These are phyloP conservation scores for Oreochromis spilurus DNA, from an alignment of 2,113 vertebrate species.

Conservation along the genomic window DNA sequence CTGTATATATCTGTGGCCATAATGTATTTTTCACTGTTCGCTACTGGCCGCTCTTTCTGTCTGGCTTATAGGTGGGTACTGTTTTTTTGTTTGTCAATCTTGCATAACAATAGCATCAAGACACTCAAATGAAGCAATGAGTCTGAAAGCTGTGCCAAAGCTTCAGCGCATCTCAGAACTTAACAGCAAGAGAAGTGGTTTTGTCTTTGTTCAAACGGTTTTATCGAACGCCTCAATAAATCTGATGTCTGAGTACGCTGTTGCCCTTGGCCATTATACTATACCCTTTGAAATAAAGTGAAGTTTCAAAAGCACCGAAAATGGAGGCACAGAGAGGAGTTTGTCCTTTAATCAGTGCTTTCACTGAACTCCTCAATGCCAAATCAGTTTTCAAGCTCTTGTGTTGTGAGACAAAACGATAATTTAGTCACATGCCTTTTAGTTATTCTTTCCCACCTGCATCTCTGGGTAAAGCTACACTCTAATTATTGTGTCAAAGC, in stretches of 20 bases:
- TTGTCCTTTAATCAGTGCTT: conserved; percentile 52
- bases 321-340: conserved; percentile 26
- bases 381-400: conserved; percentile 23
- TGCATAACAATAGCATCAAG: not conserved
- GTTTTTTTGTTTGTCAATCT: not conserved
- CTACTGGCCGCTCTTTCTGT: not conserved
- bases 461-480: not conserved
- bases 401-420: conserved; percentile 34
- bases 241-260: conserved; percentile 37
- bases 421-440: conserved; percentile 42
- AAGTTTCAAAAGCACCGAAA: conserved; percentile 48
- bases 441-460: conserved; percentile 17
- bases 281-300: conserved; percentile 43
- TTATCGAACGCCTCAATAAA: conserved; percentile 39
- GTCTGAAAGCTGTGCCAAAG: conserved; percentile 24
- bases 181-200: conserved; percentile 32
- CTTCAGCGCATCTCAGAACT: conserved; percentile 19
- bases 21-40: not conserved
- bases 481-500: conserved; percentile 27
- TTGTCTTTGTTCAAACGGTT: conserved; percentile 32
- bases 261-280: conserved; percentile 54
- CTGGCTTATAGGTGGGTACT: not conserved
- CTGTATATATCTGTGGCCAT: not conserved
- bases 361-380: conserved; percentile 43
- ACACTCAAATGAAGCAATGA: not conserved